Evolutionary conservation across 1,140 invertebrate genomes (phyloP).

Genomic region (Stegodyphus dumicola): DNA sequence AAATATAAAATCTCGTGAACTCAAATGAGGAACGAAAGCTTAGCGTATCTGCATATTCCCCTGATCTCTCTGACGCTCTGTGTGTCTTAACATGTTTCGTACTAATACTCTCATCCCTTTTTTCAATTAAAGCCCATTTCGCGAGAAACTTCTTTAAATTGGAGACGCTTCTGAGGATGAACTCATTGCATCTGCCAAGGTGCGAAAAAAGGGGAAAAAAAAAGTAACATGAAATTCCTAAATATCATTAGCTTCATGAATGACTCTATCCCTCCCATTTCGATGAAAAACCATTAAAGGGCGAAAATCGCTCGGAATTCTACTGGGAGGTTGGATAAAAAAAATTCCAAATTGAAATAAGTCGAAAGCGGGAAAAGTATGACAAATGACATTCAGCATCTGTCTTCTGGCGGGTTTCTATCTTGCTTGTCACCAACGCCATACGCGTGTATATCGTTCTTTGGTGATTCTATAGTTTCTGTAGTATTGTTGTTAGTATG

Average conservation of each 20-base stretch:
- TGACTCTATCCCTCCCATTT: neutral
- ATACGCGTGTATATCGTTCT: too few species aligned
- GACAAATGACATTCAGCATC: constrained; percentile 35
- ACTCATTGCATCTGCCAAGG: constrained; percentile 30
- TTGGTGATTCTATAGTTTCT: too few species aligned
- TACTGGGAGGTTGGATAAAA: neutral
- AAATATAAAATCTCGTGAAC: too few species aligned
- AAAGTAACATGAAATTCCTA: neutral
- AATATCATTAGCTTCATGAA: neutral
- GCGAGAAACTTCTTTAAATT: neutral
- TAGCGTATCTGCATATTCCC: too few species aligned
- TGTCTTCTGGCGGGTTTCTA: neutral
- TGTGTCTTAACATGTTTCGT: too few species aligned
- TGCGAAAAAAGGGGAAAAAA: neutral
- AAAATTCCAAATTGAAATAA: neutral
- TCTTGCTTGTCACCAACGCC: neutral
- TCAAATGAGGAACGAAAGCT: too few species aligned
- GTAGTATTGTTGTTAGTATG: too few species aligned
- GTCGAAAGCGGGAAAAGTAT: neutral
- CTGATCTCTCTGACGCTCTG: too few species aligned
- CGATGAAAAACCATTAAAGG: neutral
- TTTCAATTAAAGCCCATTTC: neutral
- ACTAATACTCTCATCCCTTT: neutral
- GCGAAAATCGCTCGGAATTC: neutral
- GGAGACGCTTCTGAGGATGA: constrained; percentile 13